Percentiles rank a stretch among this genome's conserved stretches.
Conservation (phyloP, 2,888 invertebrate species). For the Odontothrips loti region DNA sequence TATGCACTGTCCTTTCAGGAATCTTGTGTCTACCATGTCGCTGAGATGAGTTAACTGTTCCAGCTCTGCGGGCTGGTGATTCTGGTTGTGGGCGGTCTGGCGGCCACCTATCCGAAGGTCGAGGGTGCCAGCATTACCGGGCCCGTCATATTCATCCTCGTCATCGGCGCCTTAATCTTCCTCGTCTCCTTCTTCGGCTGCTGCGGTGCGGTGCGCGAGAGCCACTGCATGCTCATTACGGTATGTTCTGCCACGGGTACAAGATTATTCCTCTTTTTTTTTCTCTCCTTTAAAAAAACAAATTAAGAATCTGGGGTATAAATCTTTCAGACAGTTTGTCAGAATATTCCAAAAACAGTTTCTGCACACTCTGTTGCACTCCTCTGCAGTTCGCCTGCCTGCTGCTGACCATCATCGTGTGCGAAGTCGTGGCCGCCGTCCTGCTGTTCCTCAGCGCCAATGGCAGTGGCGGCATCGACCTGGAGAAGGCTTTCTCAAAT, state of each 20-base stretch:
- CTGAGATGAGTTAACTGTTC: too few relatives aligned
- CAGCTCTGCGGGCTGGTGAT: constrained; percentile 85
- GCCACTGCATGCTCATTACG: constrained; percentile 88
- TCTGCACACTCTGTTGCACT: not conserved
- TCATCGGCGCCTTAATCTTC: constrained; percentile 81
- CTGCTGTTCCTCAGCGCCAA: constrained; percentile 69
- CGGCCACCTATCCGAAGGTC: constrained; percentile 65
- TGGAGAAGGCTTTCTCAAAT: constrained; percentile 62
- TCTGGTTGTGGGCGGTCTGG: constrained; percentile 75
- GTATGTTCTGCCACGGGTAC: constrained; percentile 61
- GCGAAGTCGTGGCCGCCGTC: constrained; percentile 78
- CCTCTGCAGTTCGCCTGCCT: constrained; percentile 63
- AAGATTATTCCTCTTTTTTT: too few relatives aligned
- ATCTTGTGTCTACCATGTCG: too few relatives aligned
- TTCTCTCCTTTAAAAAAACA: too few relatives aligned
- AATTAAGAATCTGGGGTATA: too few relatives aligned
- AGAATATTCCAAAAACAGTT: too few relatives aligned
- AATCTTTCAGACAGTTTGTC: too few relatives aligned
- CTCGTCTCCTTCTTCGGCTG: constrained; percentile 92
- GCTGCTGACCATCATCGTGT: constrained; percentile 69
- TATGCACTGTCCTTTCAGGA: too few relatives aligned
- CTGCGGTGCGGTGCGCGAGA: constrained; percentile 91
- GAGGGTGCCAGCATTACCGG: constrained; percentile 73
- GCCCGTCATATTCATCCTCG: constrained; percentile 81
- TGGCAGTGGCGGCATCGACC: constrained; percentile 55